Percentiles rank a stretch among this genome's conserved stretches.
These are phyloP conservation scores for Loris lydekkerianus DNA, from an alignment of 2,797 vertebrate genomes.

Conservation along the genomic window DNA sequence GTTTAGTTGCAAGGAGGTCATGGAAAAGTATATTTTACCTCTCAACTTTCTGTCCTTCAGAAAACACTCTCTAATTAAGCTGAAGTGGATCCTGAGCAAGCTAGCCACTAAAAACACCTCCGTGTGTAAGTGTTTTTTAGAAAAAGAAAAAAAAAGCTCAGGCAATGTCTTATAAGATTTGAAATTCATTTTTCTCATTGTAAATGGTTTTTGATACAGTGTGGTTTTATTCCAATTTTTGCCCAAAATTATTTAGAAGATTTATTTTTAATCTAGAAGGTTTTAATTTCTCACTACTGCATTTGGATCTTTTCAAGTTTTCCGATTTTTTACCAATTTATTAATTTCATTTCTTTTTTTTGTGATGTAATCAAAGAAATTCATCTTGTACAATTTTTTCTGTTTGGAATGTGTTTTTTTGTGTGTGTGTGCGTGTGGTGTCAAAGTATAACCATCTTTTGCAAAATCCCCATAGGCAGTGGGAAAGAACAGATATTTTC, in stretches of 20 bases:
- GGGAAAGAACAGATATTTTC: background rate
- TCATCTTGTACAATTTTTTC: background rate
- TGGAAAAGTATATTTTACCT: background rate
- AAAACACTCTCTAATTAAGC: background rate
- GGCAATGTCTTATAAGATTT: background rate
- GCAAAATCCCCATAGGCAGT: background rate
- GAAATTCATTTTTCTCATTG: background rate
- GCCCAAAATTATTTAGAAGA: background rate
- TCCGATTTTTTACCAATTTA: background rate
- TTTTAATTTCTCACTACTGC: background rate
- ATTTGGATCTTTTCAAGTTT: background rate
- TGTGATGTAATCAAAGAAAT: background rate
- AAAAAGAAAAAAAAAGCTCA: background rate
- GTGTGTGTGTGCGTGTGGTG: background rate
- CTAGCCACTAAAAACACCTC: background rate
- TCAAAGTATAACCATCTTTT: conserved; percentile 25
- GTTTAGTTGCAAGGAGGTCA: background rate
- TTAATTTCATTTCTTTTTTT: background rate
- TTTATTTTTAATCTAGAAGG: background rate
- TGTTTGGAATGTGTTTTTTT: conserved; percentile 27
- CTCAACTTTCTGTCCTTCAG: background rate
- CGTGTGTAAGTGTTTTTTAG: background rate
- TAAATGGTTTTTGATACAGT: background rate
- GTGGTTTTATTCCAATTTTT: conserved; percentile 7
- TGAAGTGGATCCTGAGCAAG: background rate